Evolutionary conservation across 2,888 invertebrate species (phyloP).

Genomic region (Cremastinae sp.): DNA sequence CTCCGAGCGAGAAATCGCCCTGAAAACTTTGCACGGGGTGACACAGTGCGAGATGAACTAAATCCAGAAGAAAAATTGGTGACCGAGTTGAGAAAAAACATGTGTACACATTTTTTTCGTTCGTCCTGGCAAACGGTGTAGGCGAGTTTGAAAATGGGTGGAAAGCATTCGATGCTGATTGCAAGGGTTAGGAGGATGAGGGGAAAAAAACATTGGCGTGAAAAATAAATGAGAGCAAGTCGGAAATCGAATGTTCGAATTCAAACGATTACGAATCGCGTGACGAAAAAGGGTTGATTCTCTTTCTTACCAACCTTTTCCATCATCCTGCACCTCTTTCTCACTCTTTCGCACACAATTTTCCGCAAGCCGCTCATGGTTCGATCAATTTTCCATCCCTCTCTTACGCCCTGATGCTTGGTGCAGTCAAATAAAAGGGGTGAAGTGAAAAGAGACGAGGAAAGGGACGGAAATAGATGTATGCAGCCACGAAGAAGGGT

Average conservation of each 20-base stretch:
- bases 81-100: constrained; percentile 23
- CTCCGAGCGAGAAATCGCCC: too few relatives aligned
- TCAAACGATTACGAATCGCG: constrained; percentile 45
- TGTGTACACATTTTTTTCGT: constrained; percentile 1
- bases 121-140: too few relatives aligned
- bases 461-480: constrained; percentile 16
- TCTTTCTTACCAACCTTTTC: constrained; percentile 7
- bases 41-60: constrained; percentile 8
- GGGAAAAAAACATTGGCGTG: constrained; percentile 2
- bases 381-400: neutral
- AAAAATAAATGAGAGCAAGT: constrained; percentile 1
- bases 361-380: neutral
- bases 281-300: constrained; percentile 31
- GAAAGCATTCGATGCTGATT: neutral
- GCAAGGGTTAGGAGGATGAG: too few relatives aligned
- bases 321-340: too few relatives aligned
- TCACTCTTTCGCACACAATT: too few relatives aligned
- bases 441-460: neutral
- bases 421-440: constrained; percentile 17
- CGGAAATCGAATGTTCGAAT: constrained; percentile 52
- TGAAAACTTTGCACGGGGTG: neutral
- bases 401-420: neutral
- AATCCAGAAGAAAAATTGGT: constrained; percentile 52
- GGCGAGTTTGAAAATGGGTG: too few relatives aligned
- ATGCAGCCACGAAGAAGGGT: constrained; percentile 37